A percentile compares a stretch with the other conserved stretches of the same genome.
phyloP scores from a whole-genome alignment of 2,797 vertebrate genomes.

The Euthynnus affinis region DNA sequence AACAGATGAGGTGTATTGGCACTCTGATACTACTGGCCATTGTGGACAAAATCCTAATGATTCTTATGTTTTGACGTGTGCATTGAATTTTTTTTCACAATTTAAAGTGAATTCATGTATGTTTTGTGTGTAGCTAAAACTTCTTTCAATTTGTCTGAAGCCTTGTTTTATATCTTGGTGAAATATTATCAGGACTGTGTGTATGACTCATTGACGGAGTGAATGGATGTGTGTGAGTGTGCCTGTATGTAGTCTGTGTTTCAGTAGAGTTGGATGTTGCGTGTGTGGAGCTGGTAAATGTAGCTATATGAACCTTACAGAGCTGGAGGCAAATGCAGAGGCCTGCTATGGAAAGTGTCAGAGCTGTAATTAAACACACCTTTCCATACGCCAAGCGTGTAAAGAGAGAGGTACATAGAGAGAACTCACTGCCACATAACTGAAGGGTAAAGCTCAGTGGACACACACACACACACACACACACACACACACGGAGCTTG shows the following conservation, averaged over 20 bases:
- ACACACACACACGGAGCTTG: neutral
- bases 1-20: constrained; percentile 9
- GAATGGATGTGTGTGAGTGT: constrained; percentile 10
- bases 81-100: neutral
- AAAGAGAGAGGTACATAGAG: neutral
- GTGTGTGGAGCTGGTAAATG: constrained; percentile 23
- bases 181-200: constrained; percentile 8
- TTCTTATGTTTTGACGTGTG: neutral
- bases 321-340: constrained; percentile 36
- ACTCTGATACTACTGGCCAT: neutral
- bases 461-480: neutral
- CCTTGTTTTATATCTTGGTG: neutral
- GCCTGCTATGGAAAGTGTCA: constrained; percentile 38
- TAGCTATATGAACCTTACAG: constrained; percentile 8
- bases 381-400: constrained; percentile 26
- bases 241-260: constrained; percentile 8
- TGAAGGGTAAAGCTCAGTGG: neutral
- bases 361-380: constrained; percentile 52
- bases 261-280: constrained; percentile 25
- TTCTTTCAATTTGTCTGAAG: neutral
- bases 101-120: neutral
- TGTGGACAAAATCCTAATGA: neutral
- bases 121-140: neutral
- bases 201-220: neutral
- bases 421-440: constrained; percentile 13